Conservation (phyloP, 1,140 invertebrate genomes). For the Ctenoplectra terminalis region DNA sequence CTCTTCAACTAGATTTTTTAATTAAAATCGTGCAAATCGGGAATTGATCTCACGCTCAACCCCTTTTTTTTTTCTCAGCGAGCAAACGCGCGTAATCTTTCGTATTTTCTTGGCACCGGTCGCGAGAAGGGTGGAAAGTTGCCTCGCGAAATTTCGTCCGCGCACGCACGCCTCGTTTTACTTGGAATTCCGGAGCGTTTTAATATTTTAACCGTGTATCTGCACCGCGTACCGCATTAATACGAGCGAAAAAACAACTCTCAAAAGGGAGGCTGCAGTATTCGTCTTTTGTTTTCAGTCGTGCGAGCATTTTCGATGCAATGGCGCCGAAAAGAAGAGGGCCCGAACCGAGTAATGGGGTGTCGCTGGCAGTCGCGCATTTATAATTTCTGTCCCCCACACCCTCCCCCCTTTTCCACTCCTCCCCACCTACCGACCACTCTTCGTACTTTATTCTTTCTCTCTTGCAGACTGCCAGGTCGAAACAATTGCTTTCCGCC, state of each 20-base stretch:
- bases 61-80: not conserved
- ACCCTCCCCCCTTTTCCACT: not conserved
- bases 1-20: too few species aligned
- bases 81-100: not conserved
- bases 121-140: not conserved
- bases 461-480: slow-evolving; percentile 58
- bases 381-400: slow-evolving; percentile 68
- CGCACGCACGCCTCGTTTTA: not conserved
- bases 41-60: not conserved
- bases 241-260: slow-evolving; percentile 51
- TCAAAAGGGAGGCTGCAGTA: slow-evolving; percentile 30
- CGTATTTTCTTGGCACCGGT: slow-evolving; percentile 11
- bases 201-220: slow-evolving; percentile 56
- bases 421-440: slow-evolving; percentile 32
- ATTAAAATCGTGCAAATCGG: not conserved
- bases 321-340: slow-evolving; percentile 66
- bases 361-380: slow-evolving; percentile 72
- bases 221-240: slow-evolving; percentile 47
- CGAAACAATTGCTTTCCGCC: slow-evolving; percentile 72
- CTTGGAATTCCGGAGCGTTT: slow-evolving; percentile 30
- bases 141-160: not conserved
- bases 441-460: slow-evolving; percentile 54
- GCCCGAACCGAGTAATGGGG: slow-evolving; percentile 68
- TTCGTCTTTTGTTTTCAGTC: slow-evolving; percentile 62
- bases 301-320: slow-evolving; percentile 66